phyloP scores from a whole-genome alignment of 2,113 vertebrate genomes.

The Tringa solitaria region DNA sequence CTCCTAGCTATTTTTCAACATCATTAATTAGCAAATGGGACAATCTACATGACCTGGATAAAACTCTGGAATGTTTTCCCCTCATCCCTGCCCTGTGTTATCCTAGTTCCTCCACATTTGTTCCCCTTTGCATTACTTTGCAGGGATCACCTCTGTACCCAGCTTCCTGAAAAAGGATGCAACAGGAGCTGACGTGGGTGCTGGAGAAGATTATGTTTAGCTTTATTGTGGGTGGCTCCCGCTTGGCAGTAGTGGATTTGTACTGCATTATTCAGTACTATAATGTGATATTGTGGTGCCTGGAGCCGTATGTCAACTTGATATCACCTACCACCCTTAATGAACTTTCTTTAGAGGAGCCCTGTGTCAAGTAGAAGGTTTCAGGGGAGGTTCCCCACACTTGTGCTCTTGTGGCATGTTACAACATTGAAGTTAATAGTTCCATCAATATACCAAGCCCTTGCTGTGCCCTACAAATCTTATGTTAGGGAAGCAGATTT shows the following conservation, averaged over 20 bases:
- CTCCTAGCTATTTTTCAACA: not conserved
- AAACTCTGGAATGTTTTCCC: not conserved
- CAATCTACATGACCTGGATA: not conserved
- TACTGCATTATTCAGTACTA: conserved; percentile 5
- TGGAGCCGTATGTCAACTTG: not conserved
- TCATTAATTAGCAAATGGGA: not conserved
- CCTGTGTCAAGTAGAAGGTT: not conserved
- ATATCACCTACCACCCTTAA: not conserved
- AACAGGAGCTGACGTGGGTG: not conserved
- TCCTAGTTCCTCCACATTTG: not conserved
- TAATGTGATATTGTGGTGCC: not conserved
- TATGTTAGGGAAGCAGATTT: not conserved
- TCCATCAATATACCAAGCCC: not conserved
- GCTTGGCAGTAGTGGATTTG: not conserved
- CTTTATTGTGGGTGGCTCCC: conserved; percentile 2
- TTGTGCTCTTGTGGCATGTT: not conserved
- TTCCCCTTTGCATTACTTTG: not conserved
- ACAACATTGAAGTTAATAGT: not conserved
- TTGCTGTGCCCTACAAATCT: not conserved
- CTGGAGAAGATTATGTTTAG: conserved; percentile 37
- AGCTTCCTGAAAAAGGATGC: not conserved
- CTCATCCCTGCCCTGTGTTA: not conserved
- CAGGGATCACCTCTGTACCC: not conserved
- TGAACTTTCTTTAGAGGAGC: not conserved
- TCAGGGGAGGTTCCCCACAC: not conserved